A percentile compares a stretch with the other conserved stretches of the same genome.
Evolutionary conservation across 2,797 vertebrate genomes (phyloP).

Genomic region (Xerus rutilus): DNA sequence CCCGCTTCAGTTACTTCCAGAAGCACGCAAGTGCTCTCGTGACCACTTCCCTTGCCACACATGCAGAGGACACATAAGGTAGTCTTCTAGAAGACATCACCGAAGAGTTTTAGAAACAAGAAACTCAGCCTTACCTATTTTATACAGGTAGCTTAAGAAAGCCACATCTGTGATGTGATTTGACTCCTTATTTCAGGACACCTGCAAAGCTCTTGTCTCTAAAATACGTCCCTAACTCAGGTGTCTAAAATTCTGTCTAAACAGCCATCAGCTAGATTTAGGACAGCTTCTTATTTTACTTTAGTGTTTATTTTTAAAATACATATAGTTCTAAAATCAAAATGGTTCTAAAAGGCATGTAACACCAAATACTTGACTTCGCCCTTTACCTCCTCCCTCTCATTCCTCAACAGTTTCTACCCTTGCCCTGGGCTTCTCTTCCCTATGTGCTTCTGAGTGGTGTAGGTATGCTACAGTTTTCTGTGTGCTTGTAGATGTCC

Average conservation of each 20-base stretch:
- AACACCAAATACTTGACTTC: background rate
- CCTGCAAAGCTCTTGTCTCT: background rate
- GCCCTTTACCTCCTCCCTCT: background rate
- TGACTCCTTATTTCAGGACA: background rate
- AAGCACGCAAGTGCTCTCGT: background rate
- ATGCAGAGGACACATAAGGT: background rate
- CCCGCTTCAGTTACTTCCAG: background rate
- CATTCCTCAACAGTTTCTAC: background rate
- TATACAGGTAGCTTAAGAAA: background rate
- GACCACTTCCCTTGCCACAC: background rate
- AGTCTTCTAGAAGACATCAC: background rate
- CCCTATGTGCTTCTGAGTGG: background rate
- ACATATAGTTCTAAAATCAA: background rate
- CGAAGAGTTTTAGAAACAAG: background rate
- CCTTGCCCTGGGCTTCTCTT: background rate
- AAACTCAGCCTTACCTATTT: background rate
- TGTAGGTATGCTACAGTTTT: rapidly evolving
- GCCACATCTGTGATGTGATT: background rate
- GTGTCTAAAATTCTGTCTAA: background rate
- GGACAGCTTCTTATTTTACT: background rate
- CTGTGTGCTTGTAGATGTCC: background rate
- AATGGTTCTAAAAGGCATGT: background rate
- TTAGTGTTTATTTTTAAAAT: background rate
- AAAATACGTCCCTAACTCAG: background rate
- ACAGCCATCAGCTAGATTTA: background rate